Evolutionary conservation across 2,797 vertebrate genomes (phyloP).

Genomic region (Paedocypris micromegethes): DNA sequence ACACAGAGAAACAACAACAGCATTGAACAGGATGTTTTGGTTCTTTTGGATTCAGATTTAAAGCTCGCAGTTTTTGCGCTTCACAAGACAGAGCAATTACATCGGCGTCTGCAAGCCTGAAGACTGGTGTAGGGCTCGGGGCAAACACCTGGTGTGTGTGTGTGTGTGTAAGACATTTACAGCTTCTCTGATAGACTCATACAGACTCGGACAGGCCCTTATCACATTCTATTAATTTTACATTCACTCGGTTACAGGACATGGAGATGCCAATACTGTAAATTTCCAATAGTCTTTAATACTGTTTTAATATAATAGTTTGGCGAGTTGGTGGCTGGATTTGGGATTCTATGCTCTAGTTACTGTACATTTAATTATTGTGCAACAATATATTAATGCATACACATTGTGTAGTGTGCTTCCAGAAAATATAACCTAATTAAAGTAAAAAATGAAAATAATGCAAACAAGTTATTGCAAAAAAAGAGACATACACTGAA

Average conservation of each 20-base stretch:
- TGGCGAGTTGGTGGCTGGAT: no score
- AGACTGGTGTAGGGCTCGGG: constrained; percentile 58
- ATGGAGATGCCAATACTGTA: constrained; percentile 30
- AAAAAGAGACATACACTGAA: no score
- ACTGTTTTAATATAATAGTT: no score
- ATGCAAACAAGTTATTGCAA: no score
- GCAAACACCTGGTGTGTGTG: constrained; percentile 64
- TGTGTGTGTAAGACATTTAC: constrained; percentile 42
- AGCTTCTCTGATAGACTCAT: constrained; percentile 13
- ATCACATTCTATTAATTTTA: constrained; percentile 69
- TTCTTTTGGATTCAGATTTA: constrained; percentile 28
- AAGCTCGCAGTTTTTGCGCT: constrained; percentile 60
- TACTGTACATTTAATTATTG: no score
- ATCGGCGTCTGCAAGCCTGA: constrained; percentile 64
- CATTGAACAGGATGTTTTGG: neutral
- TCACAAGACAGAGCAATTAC: constrained; percentile 67
- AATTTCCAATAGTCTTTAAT: constrained; percentile 9
- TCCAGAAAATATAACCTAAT: no score
- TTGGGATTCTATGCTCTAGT: no score
- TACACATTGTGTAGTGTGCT: no score
- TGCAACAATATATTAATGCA: no score
- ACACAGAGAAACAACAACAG: constrained; percentile 2
- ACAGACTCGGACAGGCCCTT: constrained; percentile 51
- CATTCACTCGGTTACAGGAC: constrained; percentile 62
- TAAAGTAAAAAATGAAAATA: no score